These are phyloP conservation scores for Drosophila obscura DNA, from an alignment of 1,140 invertebrate genomes.

Conservation along the genomic window DNA sequence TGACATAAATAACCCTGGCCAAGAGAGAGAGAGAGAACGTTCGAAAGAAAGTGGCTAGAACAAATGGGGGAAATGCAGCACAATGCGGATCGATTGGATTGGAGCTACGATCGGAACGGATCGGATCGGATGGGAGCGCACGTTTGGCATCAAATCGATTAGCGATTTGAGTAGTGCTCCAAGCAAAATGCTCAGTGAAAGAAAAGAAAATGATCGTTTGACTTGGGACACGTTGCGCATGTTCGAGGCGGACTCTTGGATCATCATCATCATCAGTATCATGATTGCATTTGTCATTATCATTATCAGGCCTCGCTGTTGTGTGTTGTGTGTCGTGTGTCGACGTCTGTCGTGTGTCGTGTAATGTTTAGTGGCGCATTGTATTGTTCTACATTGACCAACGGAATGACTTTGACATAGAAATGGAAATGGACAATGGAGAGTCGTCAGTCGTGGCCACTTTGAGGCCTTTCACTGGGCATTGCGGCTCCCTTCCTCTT, in stretches of 20 bases:
- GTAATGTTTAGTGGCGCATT: constrained; percentile 56
- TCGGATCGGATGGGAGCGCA: constrained; percentile 33
- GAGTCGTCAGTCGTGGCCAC: background rate
- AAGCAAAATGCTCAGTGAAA: constrained; percentile 58
- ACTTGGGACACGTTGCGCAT: constrained; percentile 46
- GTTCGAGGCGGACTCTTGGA: constrained; percentile 16
- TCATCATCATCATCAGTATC: constrained; percentile 32
- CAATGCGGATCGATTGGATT: constrained; percentile 19
- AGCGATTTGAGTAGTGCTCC: constrained; percentile 55
- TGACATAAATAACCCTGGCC: constrained; percentile 63
- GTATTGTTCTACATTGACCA: constrained; percentile 75
- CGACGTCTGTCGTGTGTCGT: constrained; percentile 24
- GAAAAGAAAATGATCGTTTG: constrained; percentile 37
- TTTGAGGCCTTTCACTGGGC: constrained; percentile 59
- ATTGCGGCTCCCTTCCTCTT: background rate
- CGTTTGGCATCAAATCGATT: constrained; percentile 78
- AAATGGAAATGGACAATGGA: constrained; percentile 51
- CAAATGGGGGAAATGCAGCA: constrained; percentile 52
- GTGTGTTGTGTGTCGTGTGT: background rate
- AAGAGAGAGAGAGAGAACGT: constrained; percentile 20
- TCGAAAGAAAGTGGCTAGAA: constrained; percentile 72
- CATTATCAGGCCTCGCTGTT: constrained; percentile 19
- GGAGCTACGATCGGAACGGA: constrained; percentile 10
- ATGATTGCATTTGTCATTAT: constrained; percentile 8
- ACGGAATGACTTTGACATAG: constrained; percentile 76